Evolutionary conservation across 2,888 invertebrate species (phyloP).

Genomic region (Luffia ferchaultella): DNA sequence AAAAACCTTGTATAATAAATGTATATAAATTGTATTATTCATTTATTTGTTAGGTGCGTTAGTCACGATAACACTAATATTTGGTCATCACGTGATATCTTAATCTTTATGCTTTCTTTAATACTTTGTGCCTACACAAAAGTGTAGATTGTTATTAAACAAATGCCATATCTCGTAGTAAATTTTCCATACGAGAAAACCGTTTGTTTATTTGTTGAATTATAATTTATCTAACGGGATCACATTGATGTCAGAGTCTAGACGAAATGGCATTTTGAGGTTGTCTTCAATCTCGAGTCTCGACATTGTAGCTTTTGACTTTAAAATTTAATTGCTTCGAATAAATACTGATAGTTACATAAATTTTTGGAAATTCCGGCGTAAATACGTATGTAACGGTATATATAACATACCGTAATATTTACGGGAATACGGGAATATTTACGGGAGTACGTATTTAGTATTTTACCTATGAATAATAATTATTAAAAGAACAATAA

Average conservation of each 20-base stretch:
- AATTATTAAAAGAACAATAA: too few species aligned
- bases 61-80: not conserved
- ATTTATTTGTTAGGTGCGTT: not conserved
- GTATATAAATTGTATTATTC: not conserved
- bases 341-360: too few species aligned
- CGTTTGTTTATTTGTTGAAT: slow-evolving; percentile 34
- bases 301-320: too few species aligned
- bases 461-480: too few species aligned
- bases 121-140: not conserved
- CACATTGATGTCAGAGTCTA: slow-evolving; percentile 11
- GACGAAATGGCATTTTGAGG: slow-evolving; percentile 13
- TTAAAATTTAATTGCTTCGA: too few species aligned
- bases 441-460: too few species aligned
- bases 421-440: too few species aligned
- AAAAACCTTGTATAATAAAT: not conserved
- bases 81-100: not conserved
- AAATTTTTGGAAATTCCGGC: too few species aligned
- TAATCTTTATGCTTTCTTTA: not conserved
- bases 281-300: too few species aligned
- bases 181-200: slow-evolving; percentile 48
- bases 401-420: too few species aligned
- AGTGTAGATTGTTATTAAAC: slow-evolving; percentile 17
- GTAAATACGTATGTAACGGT: too few species aligned
- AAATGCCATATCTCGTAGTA: slow-evolving; percentile 19
- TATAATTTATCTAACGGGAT: slow-evolving; percentile 22